Base-by-base conservation (phyloP, 2,113 vertebrate genomes). In the Corvus moneduloides region DNA sequence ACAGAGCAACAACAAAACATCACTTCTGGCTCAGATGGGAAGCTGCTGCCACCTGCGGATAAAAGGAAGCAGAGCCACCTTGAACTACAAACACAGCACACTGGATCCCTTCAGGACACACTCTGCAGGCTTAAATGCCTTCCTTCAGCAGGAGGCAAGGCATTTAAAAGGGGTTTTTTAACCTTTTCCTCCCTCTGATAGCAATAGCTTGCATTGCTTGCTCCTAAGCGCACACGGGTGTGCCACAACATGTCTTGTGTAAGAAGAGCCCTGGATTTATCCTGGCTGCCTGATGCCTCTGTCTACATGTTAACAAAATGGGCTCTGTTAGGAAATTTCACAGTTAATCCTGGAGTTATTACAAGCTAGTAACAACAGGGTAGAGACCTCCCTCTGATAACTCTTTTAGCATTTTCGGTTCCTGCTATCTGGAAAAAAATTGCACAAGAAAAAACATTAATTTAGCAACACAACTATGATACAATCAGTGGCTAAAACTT, bases 11-110 rank as follows among this genome's bases (percentile, higher is more conserved):
- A 81, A 41, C 51, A 92, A 16, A 22, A 82, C 32, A 37, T 4
- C 61, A 9, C 49, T 74, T 73, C 58, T n/a, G 39, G 66, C 41
- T 85, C 30, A 64, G 49, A 66, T 35, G 80, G 88, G 84, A 75
- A 87, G 71, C 48, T 91, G 83, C 95, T 97, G 97, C 97, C 97
- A 96, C 86, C 96, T 97, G 94, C 61, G 61, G 96, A 90, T 85
- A 59, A 66, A 89, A 93, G 78, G 18, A 52, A 79, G 90, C 66
- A 94, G 79, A 84, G 63, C 48, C 80, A 89, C 77, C 79, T 72
- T 49, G 27, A 89, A 75, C 27, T 63, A 30, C 37, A 78, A 74
- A 46, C 74, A 8, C 37, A 5, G 32, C 67, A 54, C 21, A 4
- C 4, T 9, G 28, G 4, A 37, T 43, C 35, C 75, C 73, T 39